phyloP scores from a whole-genome alignment of 2,797 vertebrate genomes.

The Chiroxiphia lanceolata region DNA sequence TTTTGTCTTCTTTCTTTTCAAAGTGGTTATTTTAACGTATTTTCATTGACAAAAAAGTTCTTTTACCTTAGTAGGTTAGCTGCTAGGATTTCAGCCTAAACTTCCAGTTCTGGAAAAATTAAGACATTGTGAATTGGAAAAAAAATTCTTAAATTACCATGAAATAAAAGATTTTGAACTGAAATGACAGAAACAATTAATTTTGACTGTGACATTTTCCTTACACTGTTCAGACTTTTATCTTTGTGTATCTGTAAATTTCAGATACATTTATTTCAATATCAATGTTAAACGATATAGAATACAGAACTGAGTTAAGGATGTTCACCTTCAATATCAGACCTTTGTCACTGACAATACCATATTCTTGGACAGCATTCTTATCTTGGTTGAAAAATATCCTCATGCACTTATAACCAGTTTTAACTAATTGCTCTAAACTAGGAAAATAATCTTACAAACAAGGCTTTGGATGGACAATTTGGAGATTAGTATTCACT shows the following conservation, averaged over 20 bases:
- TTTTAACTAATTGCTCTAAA: background rate
- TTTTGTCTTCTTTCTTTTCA: background rate
- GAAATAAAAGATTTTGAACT: background rate
- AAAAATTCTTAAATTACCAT: background rate
- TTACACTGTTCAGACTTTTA: background rate
- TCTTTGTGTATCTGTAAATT: background rate
- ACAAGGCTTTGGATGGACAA: background rate
- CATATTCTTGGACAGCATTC: background rate
- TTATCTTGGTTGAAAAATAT: background rate
- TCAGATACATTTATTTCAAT: background rate
- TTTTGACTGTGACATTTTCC: background rate
- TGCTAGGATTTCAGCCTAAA: background rate
- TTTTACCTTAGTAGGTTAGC: background rate
- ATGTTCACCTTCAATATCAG: background rate
- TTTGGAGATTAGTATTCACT: background rate
- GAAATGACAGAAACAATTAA: background rate
- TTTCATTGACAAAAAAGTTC: background rate
- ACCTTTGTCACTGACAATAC: background rate
- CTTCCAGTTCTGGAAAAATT: background rate
- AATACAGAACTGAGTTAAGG: background rate
- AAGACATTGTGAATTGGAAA: background rate
- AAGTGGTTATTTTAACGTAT: background rate
- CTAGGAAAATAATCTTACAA: background rate
- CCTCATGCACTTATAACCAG: background rate
- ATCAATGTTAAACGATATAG: background rate